Evolutionary conservation across 2,113 vertebrate genomes (phyloP), one percentile per base, ranked within the genome.

Genomic region (Rhodinocichla rosea): DNA sequence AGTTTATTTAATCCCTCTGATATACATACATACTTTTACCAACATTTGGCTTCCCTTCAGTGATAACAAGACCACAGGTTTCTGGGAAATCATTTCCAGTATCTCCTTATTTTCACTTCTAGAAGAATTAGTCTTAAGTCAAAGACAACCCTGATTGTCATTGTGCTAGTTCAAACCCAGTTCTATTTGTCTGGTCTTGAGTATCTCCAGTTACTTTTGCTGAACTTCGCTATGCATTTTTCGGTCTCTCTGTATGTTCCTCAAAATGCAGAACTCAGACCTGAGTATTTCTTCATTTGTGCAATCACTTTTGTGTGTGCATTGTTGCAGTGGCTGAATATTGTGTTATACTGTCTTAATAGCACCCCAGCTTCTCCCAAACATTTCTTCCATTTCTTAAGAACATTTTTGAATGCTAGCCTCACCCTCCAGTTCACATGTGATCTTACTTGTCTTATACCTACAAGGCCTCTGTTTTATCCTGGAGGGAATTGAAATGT

Each of bases 291-390:
- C 13, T 73, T 75, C 18, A 10, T 82, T 64, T 82, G 30, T 68
- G 18, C 12, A 21, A 7, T 55, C 7, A 2, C n/a, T 60, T 17
- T 15, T 1, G 3, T 27, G 18, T 2, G 0, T 63, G 32, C 16
- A 1, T 60, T 73, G 17, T 85, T 71, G 26, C 10, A 47, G 11
- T 10, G 6, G 3, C 45, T 7, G 5, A 15, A 6, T n/a, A 39
- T 83, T 57, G 13, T 39, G 14, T 76, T 87, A 5, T 14, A 20
- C 30, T 4, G 3, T 18, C 50, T 53, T 83, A 70, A 32, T 5
- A 80, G 57, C 33, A 55, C 3, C 19, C 8, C 12, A 42, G 13
- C 32, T 87, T 85, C 49, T 76, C 33, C 35, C 1, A 2, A 23
- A 50, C 6, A 4, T 63, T 93, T 88, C 49, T 83, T 2, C 42